A percentile compares a stretch with the other conserved stretches of the same genome.
Conservation (phyloP, 2,888 invertebrate genomes). For the Smittia aterrima region DNA sequence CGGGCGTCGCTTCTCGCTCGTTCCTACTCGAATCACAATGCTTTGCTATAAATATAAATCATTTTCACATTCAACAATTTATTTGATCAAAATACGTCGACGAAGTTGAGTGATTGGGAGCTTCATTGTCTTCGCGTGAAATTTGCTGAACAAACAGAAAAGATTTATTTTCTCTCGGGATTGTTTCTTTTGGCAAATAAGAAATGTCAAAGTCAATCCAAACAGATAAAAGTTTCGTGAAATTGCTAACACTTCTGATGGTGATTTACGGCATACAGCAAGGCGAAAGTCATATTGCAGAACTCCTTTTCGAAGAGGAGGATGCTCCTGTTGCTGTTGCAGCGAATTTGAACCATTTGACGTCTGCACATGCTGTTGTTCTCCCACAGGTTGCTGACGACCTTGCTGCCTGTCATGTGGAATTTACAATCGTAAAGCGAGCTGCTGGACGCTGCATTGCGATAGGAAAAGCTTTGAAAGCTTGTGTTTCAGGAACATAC, state of each 20-base stretch:
- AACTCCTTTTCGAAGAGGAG: constrained; percentile 44
- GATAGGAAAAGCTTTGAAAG: constrained; percentile 50
- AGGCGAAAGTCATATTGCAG: constrained; percentile 43
- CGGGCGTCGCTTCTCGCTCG: neutral
- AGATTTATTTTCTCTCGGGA: neutral
- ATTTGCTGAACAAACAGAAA: neutral
- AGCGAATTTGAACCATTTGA: constrained; percentile 42
- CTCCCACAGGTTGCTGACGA: constrained; percentile 3
- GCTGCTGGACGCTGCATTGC: constrained; percentile 53
- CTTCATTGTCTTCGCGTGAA: neutral
- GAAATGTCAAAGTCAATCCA: neutral
- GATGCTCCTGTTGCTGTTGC: constrained; percentile 42
- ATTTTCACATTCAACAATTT: constrained; percentile 16
- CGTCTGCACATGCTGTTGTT: constrained; percentile 31
- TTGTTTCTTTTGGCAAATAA: neutral
- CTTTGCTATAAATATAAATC: constrained; percentile 4
- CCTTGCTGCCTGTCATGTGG: constrained; percentile 43
- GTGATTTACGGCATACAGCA: neutral
- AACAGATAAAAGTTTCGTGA: neutral
- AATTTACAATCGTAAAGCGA: constrained; percentile 50
- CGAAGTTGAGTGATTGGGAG: constrained; percentile 2
- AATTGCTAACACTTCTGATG: neutral
- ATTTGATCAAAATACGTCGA: constrained; percentile 13
- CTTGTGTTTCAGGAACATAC: constrained; percentile 54
- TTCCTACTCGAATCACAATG: neutral